phyloP scores from a whole-genome alignment of 1,140 invertebrate species.

The Macrosteles quadrilineatus region DNA sequence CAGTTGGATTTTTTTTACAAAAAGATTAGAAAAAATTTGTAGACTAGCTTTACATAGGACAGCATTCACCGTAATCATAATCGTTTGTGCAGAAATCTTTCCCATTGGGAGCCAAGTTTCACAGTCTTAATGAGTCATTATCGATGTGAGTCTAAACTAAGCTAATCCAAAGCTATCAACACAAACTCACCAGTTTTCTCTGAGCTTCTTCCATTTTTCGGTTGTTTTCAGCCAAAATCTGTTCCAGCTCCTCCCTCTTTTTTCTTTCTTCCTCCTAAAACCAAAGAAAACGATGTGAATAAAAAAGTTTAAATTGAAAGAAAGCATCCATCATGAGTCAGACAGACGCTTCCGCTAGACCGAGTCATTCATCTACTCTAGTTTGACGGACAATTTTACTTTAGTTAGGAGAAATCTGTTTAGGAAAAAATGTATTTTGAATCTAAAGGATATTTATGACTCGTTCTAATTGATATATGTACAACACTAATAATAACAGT shows the following conservation, averaged over 20 bases:
- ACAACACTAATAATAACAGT: not conserved
- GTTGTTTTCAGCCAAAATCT: constrained; percentile 97
- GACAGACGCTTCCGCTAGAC: constrained; percentile 19
- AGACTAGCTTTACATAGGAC: no score
- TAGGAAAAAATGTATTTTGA: not conserved
- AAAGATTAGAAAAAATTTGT: no score
- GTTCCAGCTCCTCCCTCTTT: constrained; percentile 92
- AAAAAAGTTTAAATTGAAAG: constrained; percentile 16
- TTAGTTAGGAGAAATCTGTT: not conserved
- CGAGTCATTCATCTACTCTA: not conserved
- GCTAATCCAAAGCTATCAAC: no score
- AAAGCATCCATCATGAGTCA: not conserved
- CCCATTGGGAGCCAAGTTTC: no score
- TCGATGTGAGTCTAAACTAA: no score
- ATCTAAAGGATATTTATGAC: not conserved
- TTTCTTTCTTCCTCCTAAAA: constrained; percentile 93
- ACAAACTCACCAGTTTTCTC: constrained; percentile 82
- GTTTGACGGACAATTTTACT: not conserved
- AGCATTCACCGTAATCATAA: no score
- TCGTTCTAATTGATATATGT: not conserved
- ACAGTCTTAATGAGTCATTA: no score
- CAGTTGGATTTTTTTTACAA: no score
- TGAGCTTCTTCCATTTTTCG: constrained; percentile 96
- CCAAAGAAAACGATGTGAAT: constrained; percentile 48
- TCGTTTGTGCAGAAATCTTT: no score